Base-by-base conservation (phyloP, 2,797 vertebrate species). In the Rhinella marina region DNA sequence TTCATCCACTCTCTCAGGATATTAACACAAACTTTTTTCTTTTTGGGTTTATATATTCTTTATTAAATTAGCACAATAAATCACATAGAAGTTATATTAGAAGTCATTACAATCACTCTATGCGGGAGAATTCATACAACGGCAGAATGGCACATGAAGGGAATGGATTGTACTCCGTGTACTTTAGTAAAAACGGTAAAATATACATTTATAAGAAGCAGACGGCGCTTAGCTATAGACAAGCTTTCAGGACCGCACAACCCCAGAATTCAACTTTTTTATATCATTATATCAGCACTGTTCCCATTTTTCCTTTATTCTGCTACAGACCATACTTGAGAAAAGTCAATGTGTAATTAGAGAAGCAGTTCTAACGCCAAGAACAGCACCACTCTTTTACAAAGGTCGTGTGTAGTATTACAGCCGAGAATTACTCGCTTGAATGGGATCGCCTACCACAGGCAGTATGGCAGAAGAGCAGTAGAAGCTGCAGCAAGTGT, bases 51-150 rank as follows among this genome's bases (percentile, higher is more conserved):
- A 75, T 3, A 3, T 76, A 23, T 29, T 77, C 19, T 86, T 86
- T 80, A 72, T 70, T 80, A 70, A 70, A 81, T 86, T 86, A 80
- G 25, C 25, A 80, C 75, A 86, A 85, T 25, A 29, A 41, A 80
- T 86, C 52, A 80, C 54, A 87, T 57, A 87, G 54, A 68, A 27
- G 29, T 59, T 86, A 19, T 62, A 81, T 86, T 54, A 80, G 25
- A 81, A 52, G 50, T 64, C 29, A 81, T 86, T 84, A 57, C 66
- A 73, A 73, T 81, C 79, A 62, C 79, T 61, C 27, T 21, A 62
- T 19, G 17, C n/a, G 23, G n/a, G 32, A 7, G 11, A 77, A 52
- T 25, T n/a, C 14, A n/a, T 54, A 77, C 75, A 56, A 4, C 57
- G 76, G 25, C 50, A 14, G 25, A 41, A 0, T 16, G 19, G 0